Percentiles rank a stretch among this genome's conserved stretches.
These are phyloP conservation scores for Bujurquina vittata DNA, from an alignment of 2,113 vertebrate genomes.

Conservation along the genomic window DNA sequence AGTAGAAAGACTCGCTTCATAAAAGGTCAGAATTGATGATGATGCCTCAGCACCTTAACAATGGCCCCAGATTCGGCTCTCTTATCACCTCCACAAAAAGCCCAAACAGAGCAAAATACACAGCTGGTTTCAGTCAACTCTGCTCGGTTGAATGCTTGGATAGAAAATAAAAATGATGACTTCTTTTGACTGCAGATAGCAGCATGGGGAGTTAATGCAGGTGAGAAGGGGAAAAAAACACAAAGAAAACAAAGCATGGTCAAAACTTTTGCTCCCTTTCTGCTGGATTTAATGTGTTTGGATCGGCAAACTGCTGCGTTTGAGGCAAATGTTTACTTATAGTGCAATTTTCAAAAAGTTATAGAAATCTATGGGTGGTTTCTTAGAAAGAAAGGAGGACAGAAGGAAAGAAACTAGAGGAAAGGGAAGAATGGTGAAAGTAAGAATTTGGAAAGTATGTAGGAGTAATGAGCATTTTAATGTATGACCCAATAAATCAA, in stretches of 20 bases:
- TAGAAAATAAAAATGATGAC: neutral
- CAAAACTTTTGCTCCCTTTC: neutral
- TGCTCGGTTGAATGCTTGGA: neutral
- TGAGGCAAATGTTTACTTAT: neutral
- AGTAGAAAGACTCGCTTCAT: constrained; percentile 31
- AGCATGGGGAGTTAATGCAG: neutral
- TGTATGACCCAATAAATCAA: constrained; percentile 85
- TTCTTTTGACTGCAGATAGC: constrained; percentile 3
- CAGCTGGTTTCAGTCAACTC: constrained; percentile 32
- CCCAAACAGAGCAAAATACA: constrained; percentile 28
- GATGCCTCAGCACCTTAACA: constrained; percentile 12
- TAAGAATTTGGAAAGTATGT: constrained; percentile 63
- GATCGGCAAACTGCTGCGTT: neutral
- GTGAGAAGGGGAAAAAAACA: neutral
- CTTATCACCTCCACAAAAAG: constrained; percentile 30
- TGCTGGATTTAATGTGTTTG: neutral
- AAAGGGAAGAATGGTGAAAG: constrained; percentile 13
- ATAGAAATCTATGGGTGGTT: neutral
- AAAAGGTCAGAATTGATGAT: constrained; percentile 52
- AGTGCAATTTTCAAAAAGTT: neutral
- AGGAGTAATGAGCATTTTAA: constrained; percentile 81
- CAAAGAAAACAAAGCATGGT: too few relatives aligned
- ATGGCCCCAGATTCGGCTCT: constrained; percentile 20
- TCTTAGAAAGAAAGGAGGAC: constrained; percentile 20
- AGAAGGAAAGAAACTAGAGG: neutral